Evolutionary conservation across 2,888 invertebrate species (phyloP).

Genomic region (Thysanoteuthis rhombus): DNA sequence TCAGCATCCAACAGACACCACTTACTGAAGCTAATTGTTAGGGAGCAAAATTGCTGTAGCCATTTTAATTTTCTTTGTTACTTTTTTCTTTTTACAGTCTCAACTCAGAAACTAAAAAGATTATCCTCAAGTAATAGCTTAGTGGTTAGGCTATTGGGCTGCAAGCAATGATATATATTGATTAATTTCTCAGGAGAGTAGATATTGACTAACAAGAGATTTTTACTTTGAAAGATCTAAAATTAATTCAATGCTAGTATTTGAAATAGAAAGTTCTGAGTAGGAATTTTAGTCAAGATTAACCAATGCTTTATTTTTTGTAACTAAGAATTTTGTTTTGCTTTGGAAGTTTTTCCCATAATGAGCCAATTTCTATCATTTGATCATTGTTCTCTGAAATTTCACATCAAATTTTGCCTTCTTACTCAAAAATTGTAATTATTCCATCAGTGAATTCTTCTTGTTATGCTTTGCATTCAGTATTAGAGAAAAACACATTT

Average conservation of each 20-base stretch:
- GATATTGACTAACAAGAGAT: neutral
- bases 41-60: neutral
- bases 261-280: neutral
- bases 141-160: neutral
- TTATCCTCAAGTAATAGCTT: neutral
- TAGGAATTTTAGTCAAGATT: neutral
- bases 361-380: neutral
- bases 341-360: too few species aligned
- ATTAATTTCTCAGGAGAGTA: neutral
- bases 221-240: neutral
- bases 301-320: neutral
- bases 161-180: neutral
- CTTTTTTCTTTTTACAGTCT: neutral
- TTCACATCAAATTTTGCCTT: neutral
- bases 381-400: neutral
- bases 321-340: too few species aligned
- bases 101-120: neutral
- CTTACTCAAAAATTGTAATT: neutral
- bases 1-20: neutral
- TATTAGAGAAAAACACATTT: neutral
- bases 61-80: neutral
- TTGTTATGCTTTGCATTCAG: neutral
- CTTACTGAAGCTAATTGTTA: neutral
- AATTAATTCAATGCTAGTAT: neutral
- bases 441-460: neutral